Base-by-base conservation (phyloP, 2,113 vertebrate species). In the Micronycteris hirsuta region DNA sequence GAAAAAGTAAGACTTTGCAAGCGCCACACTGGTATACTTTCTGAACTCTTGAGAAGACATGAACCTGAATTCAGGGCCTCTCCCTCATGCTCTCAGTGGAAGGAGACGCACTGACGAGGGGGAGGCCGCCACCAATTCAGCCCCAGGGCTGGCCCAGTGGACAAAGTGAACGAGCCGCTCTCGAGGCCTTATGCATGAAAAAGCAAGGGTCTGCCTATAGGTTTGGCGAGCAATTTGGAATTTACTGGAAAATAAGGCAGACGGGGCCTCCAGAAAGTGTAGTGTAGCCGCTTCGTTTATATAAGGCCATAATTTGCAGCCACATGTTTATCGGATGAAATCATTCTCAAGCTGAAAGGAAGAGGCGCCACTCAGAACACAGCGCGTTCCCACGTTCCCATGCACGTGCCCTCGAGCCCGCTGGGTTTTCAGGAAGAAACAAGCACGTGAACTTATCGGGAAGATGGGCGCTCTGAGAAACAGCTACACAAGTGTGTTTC, bases 271-370 rank as follows among this genome's bases (percentile, higher is more conserved):
- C 78, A 14, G 49, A 91, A 85, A 96, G 74, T 2, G 1, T 38
- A 93, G 95, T 24, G 58, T 58, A 94, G 96, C 88, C 15, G 56
- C 97, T 98, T 98, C 83, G 96, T 98, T 98, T 98, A 98, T 97
- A 96, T 96, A 98, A 98, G 98, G 98, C 98, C 97, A 97, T 98
- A 98, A 98, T 98, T 98, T 97, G 97, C 97, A 98, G 97, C 4
- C 96, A 96, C 98, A 98, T 98, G 97, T 98, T 98, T 98, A 94
- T 97, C 43, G 88, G 97, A 67, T 98, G 98, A 99, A 95, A 98
- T 98, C 98, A 99, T 24, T 89, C 97, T 0, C 0, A 47, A 94
- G 96, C 97, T 98, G 97, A 98, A 98, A 98, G 97, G 93, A 97
- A 98, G 98, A 85, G 71, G 36, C 94, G 67, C 41, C 63, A 28